A percentile compares a stretch with the other conserved stretches of the same genome.
These are phyloP conservation scores for Mastacembelus armatus DNA, from an alignment of 2,797 vertebrate genomes.

Conservation along the genomic window DNA sequence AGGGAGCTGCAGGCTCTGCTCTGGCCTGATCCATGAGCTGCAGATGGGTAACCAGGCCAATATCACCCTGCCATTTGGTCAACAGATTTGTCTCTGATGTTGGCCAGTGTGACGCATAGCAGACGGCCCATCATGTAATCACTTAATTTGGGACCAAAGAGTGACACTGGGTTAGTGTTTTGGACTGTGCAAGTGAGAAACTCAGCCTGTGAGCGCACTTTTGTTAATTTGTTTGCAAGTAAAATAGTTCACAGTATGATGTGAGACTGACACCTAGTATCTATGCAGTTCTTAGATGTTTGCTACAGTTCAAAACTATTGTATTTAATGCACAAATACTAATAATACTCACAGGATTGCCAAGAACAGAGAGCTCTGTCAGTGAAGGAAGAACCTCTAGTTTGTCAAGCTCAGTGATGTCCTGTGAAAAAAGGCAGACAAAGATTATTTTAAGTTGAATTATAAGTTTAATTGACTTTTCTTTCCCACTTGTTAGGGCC, in stretches of 20 bases:
- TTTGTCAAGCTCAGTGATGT: constrained; percentile 89
- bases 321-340: constrained; percentile 22
- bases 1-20: constrained; percentile 43
- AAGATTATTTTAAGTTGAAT: constrained; percentile 7
- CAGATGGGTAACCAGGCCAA: constrained; percentile 80
- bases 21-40: constrained; percentile 67
- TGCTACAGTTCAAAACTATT: too few species aligned
- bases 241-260: constrained; percentile 16
- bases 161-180: constrained; percentile 52
- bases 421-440: constrained; percentile 73
- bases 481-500: constrained; percentile 12
- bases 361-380: constrained; percentile 86
- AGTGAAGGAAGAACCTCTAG: constrained; percentile 86
- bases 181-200: constrained; percentile 61
- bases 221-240: constrained; percentile 21
- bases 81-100: constrained; percentile 76
- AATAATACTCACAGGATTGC: constrained; percentile 88
- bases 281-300: too few species aligned
- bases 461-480: constrained; percentile 14
- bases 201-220: constrained; percentile 33
- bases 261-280: constrained; percentile 5
- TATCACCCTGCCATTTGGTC: constrained; percentile 75
- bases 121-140: constrained; percentile 78
- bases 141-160: constrained; percentile 72
- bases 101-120: constrained; percentile 74